These are phyloP conservation scores for Drosophila barbarae DNA, from an alignment of 2,888 invertebrate species.

Conservation along the genomic window DNA sequence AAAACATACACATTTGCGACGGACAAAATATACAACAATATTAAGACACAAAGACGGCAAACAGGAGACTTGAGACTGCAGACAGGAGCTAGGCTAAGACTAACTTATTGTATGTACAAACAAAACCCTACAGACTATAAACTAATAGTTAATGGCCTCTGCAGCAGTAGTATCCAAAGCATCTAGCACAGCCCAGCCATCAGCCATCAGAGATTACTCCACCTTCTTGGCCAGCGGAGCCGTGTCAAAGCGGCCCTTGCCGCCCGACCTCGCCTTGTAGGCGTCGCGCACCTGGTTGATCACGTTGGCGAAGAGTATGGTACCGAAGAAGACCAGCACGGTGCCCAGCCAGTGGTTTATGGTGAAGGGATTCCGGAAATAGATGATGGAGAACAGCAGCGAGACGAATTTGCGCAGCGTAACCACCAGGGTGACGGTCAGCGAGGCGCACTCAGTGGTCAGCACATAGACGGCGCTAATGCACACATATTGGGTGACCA, in stretches of 20 bases:
- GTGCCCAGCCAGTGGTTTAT: constrained; percentile 95
- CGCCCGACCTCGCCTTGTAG: constrained; percentile 33
- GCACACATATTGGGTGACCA: constrained; percentile 94
- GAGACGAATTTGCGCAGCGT: constrained; percentile 97
- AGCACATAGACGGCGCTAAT: constrained; percentile 96
- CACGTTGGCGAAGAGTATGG: constrained; percentile 93
- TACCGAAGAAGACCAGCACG: constrained; percentile 93
- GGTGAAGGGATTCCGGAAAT: constrained; percentile 97
- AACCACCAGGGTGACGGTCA: constrained; percentile 97
- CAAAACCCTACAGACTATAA: constrained; percentile 25
- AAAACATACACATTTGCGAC: constrained; percentile 1
- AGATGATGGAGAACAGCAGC: constrained; percentile 93
- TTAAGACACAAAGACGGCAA: background rate
- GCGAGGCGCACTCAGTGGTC: constrained; percentile 95
- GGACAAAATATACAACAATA: background rate
- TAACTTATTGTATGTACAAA: constrained; percentile 39
- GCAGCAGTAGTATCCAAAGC: constrained; percentile 17
- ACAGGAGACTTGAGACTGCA: constrained; percentile 3
- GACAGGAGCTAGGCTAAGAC: background rate
- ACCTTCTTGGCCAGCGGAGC: constrained; percentile 36
- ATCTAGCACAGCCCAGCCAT: background rate
- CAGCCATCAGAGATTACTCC: constrained; percentile 20
- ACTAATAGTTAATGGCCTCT: constrained; percentile 40
- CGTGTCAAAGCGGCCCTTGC: constrained; percentile 19
- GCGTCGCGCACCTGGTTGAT: constrained; percentile 79